Evolutionary conservation across 2,888 invertebrate species (phyloP).

Genomic region (Idaea biselata): DNA sequence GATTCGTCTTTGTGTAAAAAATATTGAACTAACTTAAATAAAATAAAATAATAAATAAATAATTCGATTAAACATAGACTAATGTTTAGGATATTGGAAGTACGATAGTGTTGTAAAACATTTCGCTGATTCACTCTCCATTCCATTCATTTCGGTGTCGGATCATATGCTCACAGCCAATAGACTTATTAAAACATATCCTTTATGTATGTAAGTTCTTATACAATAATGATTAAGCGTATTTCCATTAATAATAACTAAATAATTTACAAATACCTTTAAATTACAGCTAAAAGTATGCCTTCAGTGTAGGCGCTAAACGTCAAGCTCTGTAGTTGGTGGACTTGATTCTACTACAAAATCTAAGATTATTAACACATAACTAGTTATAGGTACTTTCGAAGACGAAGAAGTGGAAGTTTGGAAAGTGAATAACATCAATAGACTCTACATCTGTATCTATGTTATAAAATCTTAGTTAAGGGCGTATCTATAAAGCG

Average conservation of each 20-base stretch:
- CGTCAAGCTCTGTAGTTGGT: neutral
- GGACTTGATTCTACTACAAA: neutral
- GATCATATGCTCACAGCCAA: constrained; percentile 56
- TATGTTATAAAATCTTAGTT: too few species aligned
- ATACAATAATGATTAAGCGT: constrained; percentile 25
- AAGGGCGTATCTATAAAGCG: too few species aligned
- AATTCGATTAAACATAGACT: neutral
- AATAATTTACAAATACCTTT: constrained; percentile 6
- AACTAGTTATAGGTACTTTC: neutral
- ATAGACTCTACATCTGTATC: neutral
- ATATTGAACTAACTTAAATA: constrained; percentile 10
- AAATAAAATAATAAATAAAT: constrained; percentile 18
- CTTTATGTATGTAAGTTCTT: neutral
- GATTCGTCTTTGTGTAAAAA: neutral
- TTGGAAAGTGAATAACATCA: neutral
- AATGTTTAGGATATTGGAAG: neutral
- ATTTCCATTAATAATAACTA: constrained; percentile 15
- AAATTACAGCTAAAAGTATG: neutral
- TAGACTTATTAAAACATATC: constrained; percentile 27
- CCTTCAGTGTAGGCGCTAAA: neutral
- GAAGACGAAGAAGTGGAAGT: neutral
- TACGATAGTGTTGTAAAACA: neutral
- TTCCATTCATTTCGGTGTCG: constrained; percentile 31
- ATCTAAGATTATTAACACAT: neutral
- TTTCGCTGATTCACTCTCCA: constrained; percentile 1